Base-by-base conservation (phyloP, 1,140 invertebrate species). In the Mercenaria mercenaria region DNA sequence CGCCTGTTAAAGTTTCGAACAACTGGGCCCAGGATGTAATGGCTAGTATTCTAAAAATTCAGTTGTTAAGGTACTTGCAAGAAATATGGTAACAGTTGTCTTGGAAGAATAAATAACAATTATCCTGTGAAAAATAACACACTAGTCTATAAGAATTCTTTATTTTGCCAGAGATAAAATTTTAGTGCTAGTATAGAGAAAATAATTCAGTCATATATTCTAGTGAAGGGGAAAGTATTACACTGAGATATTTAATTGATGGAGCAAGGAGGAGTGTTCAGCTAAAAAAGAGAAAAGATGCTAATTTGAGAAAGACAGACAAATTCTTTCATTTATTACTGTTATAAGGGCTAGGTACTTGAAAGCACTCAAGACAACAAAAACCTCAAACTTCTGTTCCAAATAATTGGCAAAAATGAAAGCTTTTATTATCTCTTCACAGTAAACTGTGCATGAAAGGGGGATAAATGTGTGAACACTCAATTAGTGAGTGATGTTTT, bases 381-480 rank as follows among this genome's bases (percentile, higher is more conserved):
- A 47, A 47, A 18, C 20, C 20, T 77, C 41, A 77, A 47, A 20
- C 41, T 47, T 77, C 29, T 77, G 39, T 77, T 41, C 43, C 10
- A 77, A 29, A 43, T 77, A 77, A 77, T 77, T 77, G 74, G 74
- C 41, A 77, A 47, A 77, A 18, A 50, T 77, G 74, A 77, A 29
- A 26, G 0, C n/a, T 77, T 77, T 77, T 77, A 77, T 34, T 47
- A 77, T 34, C 74, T 77, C 41, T 18, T 72, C 26, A 77, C 74
- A 77, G 18, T 47, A 26, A 52, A 77, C 37, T 77, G 4, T n/a
- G 18, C 74, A 77, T 8, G 23, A 77, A 81, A 61, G 79, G 79
- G 79, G 29, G 29, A 39, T 81, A 81, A 81, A 81, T 81, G 79
- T 81, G 79, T 52, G 26, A 81, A 61, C 47, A 81, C 23, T 81